Percentiles rank a stretch among this genome's conserved stretches.
Conservation (phyloP, 2,797 vertebrate species). For the Aphelocoma californica region DNA sequence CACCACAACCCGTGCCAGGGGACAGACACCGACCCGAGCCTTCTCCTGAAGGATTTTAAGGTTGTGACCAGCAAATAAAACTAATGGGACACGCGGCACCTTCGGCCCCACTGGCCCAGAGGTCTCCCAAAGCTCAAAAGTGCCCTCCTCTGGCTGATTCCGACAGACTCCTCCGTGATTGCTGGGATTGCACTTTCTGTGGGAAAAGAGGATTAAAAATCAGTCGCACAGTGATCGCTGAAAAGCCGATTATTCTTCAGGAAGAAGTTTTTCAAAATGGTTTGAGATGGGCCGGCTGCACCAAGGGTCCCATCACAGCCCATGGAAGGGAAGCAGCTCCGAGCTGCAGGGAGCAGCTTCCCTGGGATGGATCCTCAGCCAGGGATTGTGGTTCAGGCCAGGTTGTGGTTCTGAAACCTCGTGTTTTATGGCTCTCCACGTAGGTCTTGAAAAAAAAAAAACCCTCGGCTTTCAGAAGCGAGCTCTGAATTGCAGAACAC, state of each 20-base stretch:
- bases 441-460: background rate
- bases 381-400: background rate
- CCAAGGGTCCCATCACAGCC: background rate
- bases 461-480: background rate
- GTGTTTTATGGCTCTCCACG: background rate
- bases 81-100: conserved; percentile 2
- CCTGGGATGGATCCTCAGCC: background rate
- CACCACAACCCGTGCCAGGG: background rate
- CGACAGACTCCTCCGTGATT: conserved; percentile 18
- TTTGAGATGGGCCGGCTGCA: background rate
- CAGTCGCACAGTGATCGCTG: background rate
- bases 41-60: background rate
- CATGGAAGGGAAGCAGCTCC: background rate
- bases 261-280: background rate
- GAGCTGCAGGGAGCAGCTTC: background rate
- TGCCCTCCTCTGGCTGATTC: conserved; percentile 71
- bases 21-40: background rate
- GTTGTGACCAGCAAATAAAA: background rate
- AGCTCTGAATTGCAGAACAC: conserved; percentile 20
- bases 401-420: background rate
- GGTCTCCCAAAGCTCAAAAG: conserved; percentile 65
- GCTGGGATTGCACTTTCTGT: background rate
- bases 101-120: conserved; percentile 17
- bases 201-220: background rate
- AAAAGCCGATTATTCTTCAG: background rate